These are phyloP conservation scores for Centropus unirufus DNA, from an alignment of 2,113 vertebrate species.

Conservation along the genomic window DNA sequence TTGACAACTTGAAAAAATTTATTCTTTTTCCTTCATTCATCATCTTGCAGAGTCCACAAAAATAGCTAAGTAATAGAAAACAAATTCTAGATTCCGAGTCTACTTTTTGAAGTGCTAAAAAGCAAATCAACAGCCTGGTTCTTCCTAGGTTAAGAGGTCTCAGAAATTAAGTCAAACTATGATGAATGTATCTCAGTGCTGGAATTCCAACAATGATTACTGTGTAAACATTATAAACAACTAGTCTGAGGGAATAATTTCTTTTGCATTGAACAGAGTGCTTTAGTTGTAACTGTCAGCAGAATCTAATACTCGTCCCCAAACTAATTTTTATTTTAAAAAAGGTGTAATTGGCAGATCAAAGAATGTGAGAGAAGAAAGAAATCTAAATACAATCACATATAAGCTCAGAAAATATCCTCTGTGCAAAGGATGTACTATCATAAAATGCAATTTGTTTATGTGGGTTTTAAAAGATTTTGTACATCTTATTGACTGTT, in stretches of 20 bases:
- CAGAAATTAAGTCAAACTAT: conserved; percentile 46
- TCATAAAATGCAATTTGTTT: not conserved
- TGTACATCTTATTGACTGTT: not conserved
- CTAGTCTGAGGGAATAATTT: conserved; percentile 29
- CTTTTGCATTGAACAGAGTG: conserved; percentile 23
- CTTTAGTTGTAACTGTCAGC: conserved; percentile 34
- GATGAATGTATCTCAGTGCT: conserved; percentile 35
- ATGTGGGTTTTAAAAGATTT: not conserved
- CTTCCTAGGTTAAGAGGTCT: conserved; percentile 35
- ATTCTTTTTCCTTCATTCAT: conserved; percentile 6
- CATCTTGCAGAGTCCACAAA: conserved; percentile 29
- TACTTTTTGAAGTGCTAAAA: conserved; percentile 48
- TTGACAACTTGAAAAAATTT: not conserved
- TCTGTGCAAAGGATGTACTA: not conserved
- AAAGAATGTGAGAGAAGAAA: conserved; percentile 40
- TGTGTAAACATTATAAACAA: conserved; percentile 26
- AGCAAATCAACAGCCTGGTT: not conserved
- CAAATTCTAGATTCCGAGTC: not conserved
- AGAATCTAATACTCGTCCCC: conserved; percentile 15
- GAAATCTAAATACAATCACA: not conserved
- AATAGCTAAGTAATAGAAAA: conserved; percentile 33
- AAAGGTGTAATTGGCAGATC: conserved; percentile 35
- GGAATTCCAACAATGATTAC: conserved; percentile 42
- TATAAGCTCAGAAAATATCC: not conserved
- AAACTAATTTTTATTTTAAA: conserved; percentile 50